Percentiles rank a stretch among this genome's conserved stretches.
These are phyloP conservation scores for Scaptodrosophila lebanonensis DNA, from an alignment of 1,140 invertebrate species.

Conservation along the genomic window DNA sequence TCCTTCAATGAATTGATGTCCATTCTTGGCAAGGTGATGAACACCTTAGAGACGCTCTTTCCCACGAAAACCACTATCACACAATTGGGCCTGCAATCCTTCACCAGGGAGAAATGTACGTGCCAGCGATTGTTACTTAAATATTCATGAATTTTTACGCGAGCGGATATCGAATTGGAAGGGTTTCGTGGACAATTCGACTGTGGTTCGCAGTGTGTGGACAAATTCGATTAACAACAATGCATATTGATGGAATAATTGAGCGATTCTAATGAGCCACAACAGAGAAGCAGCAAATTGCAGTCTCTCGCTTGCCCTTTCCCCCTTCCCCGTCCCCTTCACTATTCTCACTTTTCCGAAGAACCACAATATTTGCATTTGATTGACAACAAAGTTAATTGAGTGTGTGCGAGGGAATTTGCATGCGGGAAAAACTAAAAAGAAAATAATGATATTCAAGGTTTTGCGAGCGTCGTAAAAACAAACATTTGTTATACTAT, in stretches of 20 bases:
- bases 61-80: slow-evolving; percentile 48
- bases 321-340: neutral
- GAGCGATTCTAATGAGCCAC: slow-evolving; percentile 71
- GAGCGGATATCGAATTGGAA: neutral
- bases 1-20: no score
- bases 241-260: slow-evolving; percentile 76
- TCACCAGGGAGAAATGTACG: slow-evolving; percentile 7
- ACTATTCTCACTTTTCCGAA: slow-evolving; percentile 16
- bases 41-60: slow-evolving; percentile 29
- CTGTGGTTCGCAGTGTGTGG: no score
- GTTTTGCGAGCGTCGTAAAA: slow-evolving; percentile 13
- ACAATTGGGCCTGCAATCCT: slow-evolving; percentile 2
- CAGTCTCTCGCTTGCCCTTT: slow-evolving; percentile 23
- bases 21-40: no score
- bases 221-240: slow-evolving; percentile 69
- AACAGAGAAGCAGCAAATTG: slow-evolving; percentile 62
- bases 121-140: slow-evolving; percentile 41
- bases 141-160: slow-evolving; percentile 60
- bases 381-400: slow-evolving; percentile 76
- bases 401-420: slow-evolving; percentile 59
- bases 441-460: neutral
- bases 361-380: slow-evolving; percentile 70
- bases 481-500: slow-evolving; percentile 66
- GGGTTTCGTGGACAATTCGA: slow-evolving; percentile 7
- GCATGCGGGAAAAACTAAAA: slow-evolving; percentile 37